Conservation (phyloP, 2,888 invertebrate species). For the Sinhomidia bicolor region DNA sequence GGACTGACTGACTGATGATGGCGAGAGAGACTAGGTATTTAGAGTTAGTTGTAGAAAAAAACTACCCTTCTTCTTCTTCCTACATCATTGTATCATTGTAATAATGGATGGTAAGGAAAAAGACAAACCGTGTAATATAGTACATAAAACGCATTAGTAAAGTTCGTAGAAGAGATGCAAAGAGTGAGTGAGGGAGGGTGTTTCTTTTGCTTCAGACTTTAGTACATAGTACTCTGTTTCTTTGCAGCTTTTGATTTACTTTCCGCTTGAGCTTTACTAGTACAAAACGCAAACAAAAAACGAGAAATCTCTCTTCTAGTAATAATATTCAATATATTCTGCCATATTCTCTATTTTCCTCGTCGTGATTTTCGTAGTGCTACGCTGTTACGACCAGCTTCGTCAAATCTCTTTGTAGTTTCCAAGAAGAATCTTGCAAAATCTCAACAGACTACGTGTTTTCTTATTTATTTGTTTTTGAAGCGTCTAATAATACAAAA, state of each 20-base stretch:
- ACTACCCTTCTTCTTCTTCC: conserved; percentile 17
- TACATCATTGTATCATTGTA: not conserved
- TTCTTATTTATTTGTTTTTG: not conserved
- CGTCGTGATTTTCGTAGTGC: not conserved
- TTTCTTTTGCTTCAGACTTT: too few relatives aligned
- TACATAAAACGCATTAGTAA: not conserved
- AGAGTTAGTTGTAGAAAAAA: not conserved
- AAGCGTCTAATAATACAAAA: not conserved
- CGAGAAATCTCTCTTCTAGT: not conserved
- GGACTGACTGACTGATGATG: not conserved
- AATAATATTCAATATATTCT: not conserved
- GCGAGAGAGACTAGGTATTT: too few relatives aligned
- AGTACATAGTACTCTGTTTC: not conserved
- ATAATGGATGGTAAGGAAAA: not conserved
- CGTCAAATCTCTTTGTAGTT: not conserved
- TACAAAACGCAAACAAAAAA: conserved; percentile 7
- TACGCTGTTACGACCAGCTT: not conserved
- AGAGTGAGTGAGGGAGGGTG: not conserved
- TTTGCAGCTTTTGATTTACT: too few relatives aligned
- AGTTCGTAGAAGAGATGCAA: not conserved
- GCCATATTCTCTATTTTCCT: not conserved
- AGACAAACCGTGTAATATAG: not conserved
- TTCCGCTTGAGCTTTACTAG: not conserved
- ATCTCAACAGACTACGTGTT: not conserved
- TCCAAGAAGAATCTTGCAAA: not conserved